Base-by-base conservation (phyloP, 2,113 vertebrate genomes). In the Psittacus erithacus region DNA sequence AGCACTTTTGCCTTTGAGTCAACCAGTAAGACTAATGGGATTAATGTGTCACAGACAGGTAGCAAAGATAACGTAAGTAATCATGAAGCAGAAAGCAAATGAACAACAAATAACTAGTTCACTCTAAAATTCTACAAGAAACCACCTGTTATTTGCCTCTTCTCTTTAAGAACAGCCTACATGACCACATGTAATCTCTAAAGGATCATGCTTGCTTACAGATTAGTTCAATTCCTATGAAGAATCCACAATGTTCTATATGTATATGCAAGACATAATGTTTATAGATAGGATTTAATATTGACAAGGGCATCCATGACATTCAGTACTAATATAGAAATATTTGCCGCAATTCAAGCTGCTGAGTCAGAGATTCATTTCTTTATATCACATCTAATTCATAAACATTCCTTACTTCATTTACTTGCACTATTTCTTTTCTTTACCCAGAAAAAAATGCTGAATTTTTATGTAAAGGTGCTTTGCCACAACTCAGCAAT, bases 331-430 rank as follows among this genome's bases (percentile, higher is more conserved):
- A 76, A 71, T 74, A 87, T 2, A 75, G 59, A 75, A 90, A 79
- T 29, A 49, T 39, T 83, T 93, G 16, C 62, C 90, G 69, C 46
- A 91, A 53, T 90, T 86, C 84, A 73, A 35, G 46, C n/a, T 88
- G 92, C 85, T 92, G 85, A 94, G 46, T 94, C 92, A 95, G 88
- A 95, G 94, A 95, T 86, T 50, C 1, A 43, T 81, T 95, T 91
- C 50, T 93, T 94, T 90, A 74, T 79, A 93, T 92, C 65, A 52
- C 31, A 85, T 35, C 73, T 86, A 69, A 86, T 96, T 96, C 79
- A 92, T 87, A 92, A 93, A 83, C 78, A 93, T 69, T 93, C 33
- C 33, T 93, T 77, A 92, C 73, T 95, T 91, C 95, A 95, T 94
- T 94, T 93, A 76, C 7, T 95, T 86, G 43, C n/a, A 68, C 53